phyloP scores from a whole-genome alignment of 2,113 vertebrate species.

The Acinonyx jubatus region DNA sequence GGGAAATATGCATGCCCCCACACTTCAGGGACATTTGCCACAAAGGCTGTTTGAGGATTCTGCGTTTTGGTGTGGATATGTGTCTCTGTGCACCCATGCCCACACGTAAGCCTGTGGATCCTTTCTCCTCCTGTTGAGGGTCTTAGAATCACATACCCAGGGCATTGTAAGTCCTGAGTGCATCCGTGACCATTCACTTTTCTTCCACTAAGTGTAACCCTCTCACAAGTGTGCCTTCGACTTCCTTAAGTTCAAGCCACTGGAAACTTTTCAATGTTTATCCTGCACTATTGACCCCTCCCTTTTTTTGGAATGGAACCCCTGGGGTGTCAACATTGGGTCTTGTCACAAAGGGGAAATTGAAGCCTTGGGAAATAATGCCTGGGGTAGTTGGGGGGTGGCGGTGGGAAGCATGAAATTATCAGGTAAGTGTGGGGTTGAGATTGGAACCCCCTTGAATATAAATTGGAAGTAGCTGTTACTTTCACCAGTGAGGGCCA shows the following conservation, averaged over 20 bases:
- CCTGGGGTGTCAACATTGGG: neutral
- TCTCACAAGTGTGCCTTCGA: neutral
- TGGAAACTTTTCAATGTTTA: neutral
- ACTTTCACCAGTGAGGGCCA: neutral
- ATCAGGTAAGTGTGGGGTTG: neutral
- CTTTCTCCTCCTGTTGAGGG: neutral
- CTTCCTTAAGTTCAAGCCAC: neutral
- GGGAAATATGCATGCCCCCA: neutral
- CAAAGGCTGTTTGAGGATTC: neutral
- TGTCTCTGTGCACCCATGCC: fast-evolving
- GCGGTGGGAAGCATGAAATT: neutral
- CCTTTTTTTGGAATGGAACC: neutral
- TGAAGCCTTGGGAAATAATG: neutral
- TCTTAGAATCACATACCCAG: neutral
- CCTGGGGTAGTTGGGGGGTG: neutral
- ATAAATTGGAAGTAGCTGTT: neutral
- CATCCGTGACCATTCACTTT: neutral
- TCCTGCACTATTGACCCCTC: neutral
- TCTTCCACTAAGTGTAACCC: neutral
- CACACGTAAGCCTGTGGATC: too few species aligned
- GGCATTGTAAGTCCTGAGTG: fast-evolving
- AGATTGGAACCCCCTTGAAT: neutral
- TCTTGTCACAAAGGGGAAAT: neutral
- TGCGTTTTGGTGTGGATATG: neutral
- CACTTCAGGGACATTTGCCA: neutral